Percentiles rank a stretch among this genome's conserved stretches.
Conservation (phyloP, 1,140 invertebrate species). For the Lethocerus indicus region DNA sequence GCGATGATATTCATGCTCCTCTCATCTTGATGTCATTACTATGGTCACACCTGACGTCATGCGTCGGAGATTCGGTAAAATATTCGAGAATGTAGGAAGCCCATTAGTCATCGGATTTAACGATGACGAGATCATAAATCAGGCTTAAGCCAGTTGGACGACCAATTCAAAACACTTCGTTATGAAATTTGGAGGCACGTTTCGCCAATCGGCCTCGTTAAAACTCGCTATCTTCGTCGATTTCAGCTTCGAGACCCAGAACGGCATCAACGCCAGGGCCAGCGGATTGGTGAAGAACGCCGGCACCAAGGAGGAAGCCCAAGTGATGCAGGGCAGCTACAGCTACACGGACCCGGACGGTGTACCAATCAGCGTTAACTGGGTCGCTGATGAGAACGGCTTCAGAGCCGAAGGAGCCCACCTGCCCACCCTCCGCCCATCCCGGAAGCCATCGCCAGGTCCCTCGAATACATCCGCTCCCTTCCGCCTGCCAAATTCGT, state of each 20-base stretch:
- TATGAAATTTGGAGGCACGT: too few relatives aligned
- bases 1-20: too few relatives aligned
- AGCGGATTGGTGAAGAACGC: conserved; percentile 47
- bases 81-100: too few relatives aligned
- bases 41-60: too few relatives aligned
- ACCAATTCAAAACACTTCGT: too few relatives aligned
- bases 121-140: too few relatives aligned
- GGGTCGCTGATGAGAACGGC: conserved; percentile 65
- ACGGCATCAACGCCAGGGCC: conserved; percentile 47
- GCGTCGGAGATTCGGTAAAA: too few relatives aligned
- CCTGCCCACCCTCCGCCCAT: conserved; percentile 39
- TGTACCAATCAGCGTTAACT: conserved; percentile 43
- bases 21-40: too few relatives aligned
- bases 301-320: conserved; percentile 31
- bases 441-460: conserved; percentile 1
- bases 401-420: conserved; percentile 55
- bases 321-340: conserved; percentile 46
- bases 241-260: conserved; percentile 41
- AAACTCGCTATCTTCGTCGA: too few relatives aligned
- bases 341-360: conserved; percentile 62
- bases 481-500: neutral
- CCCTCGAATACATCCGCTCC: conserved; percentile 23
- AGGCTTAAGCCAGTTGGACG: too few relatives aligned
- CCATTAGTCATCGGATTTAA: too few relatives aligned
- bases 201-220: too few relatives aligned